phyloP scores from a whole-genome alignment of 2,888 invertebrate species.

The Melanchra persicariae region DNA sequence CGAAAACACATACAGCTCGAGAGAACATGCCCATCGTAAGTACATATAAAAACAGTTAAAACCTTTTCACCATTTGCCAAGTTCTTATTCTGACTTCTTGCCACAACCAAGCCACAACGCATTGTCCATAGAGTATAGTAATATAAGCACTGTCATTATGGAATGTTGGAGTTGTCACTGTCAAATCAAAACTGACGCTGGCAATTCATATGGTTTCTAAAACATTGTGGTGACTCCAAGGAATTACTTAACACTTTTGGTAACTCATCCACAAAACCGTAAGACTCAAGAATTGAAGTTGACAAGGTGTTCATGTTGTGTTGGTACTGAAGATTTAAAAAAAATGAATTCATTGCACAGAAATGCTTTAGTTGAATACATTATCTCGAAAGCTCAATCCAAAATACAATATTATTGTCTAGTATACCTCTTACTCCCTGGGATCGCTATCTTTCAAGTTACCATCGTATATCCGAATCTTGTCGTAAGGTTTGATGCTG shows the following conservation, averaged over 20 bases:
- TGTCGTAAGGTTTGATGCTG: slow-evolving; percentile 68
- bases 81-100: slow-evolving; percentile 18
- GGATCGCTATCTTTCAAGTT: slow-evolving; percentile 77
- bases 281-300: neutral
- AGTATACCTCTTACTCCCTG: slow-evolving; percentile 74
- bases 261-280: neutral
- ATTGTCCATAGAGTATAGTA: too few relatives aligned
- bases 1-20: neutral
- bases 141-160: too few relatives aligned
- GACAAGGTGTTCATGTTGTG: neutral
- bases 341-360: slow-evolving; percentile 24
- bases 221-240: neutral
- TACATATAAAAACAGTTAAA: neutral
- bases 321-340: neutral
- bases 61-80: neutral
- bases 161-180: too few relatives aligned
- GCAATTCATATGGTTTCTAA: neutral
- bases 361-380: slow-evolving; percentile 22
- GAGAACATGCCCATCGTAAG: neutral
- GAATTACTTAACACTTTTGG: neutral
- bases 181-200: slow-evolving; percentile 33
- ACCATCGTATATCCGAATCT: slow-evolving; percentile 75
- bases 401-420: slow-evolving; percentile 69
- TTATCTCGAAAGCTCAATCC: slow-evolving; percentile 69
- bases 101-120: too few relatives aligned